Conservation (phyloP, 2,888 invertebrate species). For the Quadriops clusia region DNA sequence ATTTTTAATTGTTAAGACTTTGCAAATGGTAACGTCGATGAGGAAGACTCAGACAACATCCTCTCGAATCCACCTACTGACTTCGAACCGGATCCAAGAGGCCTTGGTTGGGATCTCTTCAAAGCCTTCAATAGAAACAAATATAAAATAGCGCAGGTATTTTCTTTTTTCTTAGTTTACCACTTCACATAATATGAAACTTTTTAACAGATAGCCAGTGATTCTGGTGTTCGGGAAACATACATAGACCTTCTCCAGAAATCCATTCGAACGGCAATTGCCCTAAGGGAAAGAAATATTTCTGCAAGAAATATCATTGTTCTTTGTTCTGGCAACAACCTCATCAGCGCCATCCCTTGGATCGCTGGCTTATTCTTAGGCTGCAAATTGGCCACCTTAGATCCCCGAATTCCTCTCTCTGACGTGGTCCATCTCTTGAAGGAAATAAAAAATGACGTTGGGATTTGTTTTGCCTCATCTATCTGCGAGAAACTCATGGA, state of each 20-base stretch:
- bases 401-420: conserved; percentile 20
- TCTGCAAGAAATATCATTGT: conserved; percentile 36
- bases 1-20: too few relatives aligned
- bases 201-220: too few relatives aligned
- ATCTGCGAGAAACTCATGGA: conserved; percentile 10
- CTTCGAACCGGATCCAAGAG: conserved; percentile 21
- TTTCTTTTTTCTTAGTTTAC: too few relatives aligned
- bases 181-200: too few relatives aligned
- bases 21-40: too few relatives aligned
- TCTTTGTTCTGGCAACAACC: conserved; percentile 37
- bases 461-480: conserved; percentile 13
- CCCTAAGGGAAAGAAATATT: conserved; percentile 33
- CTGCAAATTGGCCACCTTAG: conserved; percentile 23
- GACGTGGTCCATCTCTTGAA: conserved; percentile 20
- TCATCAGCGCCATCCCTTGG: conserved; percentile 37
- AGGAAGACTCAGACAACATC: too few relatives aligned
- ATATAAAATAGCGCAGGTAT: conserved; percentile 27
- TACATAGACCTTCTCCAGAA: conserved; percentile 31
- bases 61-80: too few relatives aligned
- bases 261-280: conserved; percentile 36
- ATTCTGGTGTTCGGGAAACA: conserved; percentile 35
- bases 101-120: conserved; percentile 25
- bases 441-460: conserved; percentile 17
- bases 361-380: conserved; percentile 39
- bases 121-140: conserved; percentile 22